Percentiles rank a stretch among this genome's conserved stretches.
phyloP scores from a whole-genome alignment of 2,888 invertebrate species.

The Euzophera pinguis region DNA sequence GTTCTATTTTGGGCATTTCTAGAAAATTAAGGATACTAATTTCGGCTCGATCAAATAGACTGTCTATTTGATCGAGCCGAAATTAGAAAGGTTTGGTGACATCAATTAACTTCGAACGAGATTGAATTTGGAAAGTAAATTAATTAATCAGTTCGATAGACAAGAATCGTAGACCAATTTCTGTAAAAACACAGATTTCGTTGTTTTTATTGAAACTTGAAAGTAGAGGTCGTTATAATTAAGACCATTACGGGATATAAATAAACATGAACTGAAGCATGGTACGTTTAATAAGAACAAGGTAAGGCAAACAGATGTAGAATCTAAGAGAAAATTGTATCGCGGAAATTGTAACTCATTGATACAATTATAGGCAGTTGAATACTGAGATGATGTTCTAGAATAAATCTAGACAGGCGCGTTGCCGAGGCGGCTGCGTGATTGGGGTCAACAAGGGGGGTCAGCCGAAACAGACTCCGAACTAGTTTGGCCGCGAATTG shows the following conservation, averaged over 20 bases:
- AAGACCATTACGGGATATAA: neutral
- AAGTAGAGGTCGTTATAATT: neutral
- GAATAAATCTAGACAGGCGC: slow-evolving; percentile 22
- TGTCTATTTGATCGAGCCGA: neutral
- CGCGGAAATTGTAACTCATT: slow-evolving; percentile 14
- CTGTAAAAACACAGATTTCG: neutral
- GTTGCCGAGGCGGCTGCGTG: slow-evolving; percentile 9
- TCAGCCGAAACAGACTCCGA: slow-evolving; percentile 38
- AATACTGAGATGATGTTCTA: slow-evolving; percentile 25
- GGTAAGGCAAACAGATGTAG: neutral
- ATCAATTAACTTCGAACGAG: neutral
- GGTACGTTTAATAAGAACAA: neutral
- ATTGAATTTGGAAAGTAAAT: neutral
- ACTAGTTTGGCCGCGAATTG: slow-evolving; percentile 27
- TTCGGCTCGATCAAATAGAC: too few relatives aligned
- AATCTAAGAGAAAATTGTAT: neutral
- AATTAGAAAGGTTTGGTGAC: neutral
- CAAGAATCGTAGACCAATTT: neutral
- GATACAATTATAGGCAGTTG: slow-evolving; percentile 22
- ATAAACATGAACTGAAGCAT: neutral
- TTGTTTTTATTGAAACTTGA: neutral
- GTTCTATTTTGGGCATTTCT: too few relatives aligned
- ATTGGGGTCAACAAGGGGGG: slow-evolving; percentile 34
- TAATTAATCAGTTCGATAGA: neutral
- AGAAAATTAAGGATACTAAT: too few relatives aligned